Evolutionary conservation across 2,888 invertebrate genomes (phyloP).

Genomic region (Patella ulyssiponensis): DNA sequence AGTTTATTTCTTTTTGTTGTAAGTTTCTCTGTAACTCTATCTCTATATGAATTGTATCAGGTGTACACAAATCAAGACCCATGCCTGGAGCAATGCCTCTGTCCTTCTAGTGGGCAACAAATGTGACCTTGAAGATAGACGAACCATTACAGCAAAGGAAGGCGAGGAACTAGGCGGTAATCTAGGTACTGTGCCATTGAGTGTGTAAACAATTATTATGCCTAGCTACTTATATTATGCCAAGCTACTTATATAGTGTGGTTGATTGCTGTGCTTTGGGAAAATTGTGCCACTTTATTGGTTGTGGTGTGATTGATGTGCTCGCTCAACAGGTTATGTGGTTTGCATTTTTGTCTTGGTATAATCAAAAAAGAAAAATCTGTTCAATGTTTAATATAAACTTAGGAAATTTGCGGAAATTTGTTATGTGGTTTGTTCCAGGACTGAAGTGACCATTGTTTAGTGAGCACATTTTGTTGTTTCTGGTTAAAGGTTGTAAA

Average conservation of each 20-base stretch:
- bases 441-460: background rate
- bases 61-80: conserved; percentile 99
- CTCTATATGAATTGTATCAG: conserved; percentile 73
- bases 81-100: conserved; percentile 99
- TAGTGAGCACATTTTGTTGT: conserved; percentile 15
- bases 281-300: conserved; percentile 4
- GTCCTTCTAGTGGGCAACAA: conserved; percentile 98
- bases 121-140: conserved; percentile 98
- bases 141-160: conserved; percentile 94
- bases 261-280: too few species aligned
- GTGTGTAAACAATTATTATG: too few species aligned
- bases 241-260: too few species aligned
- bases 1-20: too few species aligned
- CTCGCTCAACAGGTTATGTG: background rate
- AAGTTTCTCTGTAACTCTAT: too few species aligned
- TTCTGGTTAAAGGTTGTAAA: background rate
- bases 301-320: background rate
- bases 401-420: background rate
- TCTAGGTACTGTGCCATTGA: conserved; percentile 76
- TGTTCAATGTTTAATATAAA: too few species aligned
- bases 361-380: too few species aligned
- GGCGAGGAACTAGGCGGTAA: conserved; percentile 97
- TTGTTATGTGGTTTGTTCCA: background rate
- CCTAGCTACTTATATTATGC: too few species aligned
- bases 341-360: background rate